These are phyloP conservation scores for Amblyjoppa proteus DNA, from an alignment of 2,888 invertebrate genomes.

Conservation along the genomic window DNA sequence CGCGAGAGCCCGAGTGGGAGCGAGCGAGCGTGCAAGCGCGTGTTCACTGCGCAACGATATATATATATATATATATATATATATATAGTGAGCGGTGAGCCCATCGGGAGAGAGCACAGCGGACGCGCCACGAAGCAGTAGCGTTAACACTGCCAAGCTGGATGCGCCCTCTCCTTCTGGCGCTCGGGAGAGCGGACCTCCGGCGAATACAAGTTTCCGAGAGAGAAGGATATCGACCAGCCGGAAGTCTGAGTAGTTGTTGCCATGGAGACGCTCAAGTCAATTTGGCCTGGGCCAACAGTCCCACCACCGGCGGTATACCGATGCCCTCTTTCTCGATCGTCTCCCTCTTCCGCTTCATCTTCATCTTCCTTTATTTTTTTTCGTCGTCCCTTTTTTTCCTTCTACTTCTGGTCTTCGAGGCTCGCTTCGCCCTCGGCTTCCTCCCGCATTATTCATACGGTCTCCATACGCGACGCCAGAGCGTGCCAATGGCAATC, in stretches of 20 bases:
- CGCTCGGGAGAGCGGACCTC: slow-evolving; percentile 41
- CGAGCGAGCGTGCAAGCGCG: slow-evolving; percentile 24
- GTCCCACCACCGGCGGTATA: slow-evolving; percentile 77
- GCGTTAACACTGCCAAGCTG: slow-evolving; percentile 56
- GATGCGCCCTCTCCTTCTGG: slow-evolving; percentile 22
- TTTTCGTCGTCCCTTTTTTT: slow-evolving; percentile 8
- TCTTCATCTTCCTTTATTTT: slow-evolving; percentile 72
- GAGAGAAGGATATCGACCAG: slow-evolving; percentile 86
- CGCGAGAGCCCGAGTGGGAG: slow-evolving; percentile 9
- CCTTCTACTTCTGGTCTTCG: slow-evolving; percentile 6
- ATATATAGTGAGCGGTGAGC: slow-evolving; percentile 40
- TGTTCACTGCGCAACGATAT: slow-evolving; percentile 60
- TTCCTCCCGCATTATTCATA: slow-evolving; percentile 63
- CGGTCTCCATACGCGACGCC: slow-evolving; percentile 50
- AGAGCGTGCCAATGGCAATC: slow-evolving; percentile 41
- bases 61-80: slow-evolving; percentile 58
- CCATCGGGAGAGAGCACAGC: slow-evolving; percentile 60
- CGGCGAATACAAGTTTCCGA: slow-evolving; percentile 72
- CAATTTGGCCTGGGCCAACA: slow-evolving; percentile 86
- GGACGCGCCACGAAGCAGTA: slow-evolving; percentile 57
- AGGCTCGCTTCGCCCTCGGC: slow-evolving; percentile 18
- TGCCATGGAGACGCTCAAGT: slow-evolving; percentile 87
- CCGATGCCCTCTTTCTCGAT: slow-evolving; percentile 77
- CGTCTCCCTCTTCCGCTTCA: slow-evolving; percentile 70
- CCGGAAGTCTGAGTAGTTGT: slow-evolving; percentile 86